A percentile compares a stretch with the other conserved stretches of the same genome.
phyloP scores from a whole-genome alignment of 1,140 invertebrate genomes.

The Acromyrmex charruanus region DNA sequence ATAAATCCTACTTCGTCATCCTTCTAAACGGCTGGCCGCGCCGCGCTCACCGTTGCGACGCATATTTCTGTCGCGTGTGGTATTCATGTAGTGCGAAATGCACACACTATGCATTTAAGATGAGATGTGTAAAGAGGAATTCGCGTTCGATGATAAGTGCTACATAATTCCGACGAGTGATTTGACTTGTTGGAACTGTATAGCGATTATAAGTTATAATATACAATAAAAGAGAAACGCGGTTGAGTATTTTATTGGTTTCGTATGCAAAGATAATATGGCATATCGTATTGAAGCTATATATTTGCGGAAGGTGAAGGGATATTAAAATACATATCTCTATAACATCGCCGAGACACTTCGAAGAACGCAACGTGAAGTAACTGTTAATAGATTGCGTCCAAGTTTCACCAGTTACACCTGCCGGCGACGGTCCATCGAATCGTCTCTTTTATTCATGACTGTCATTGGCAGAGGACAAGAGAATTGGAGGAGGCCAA shows the following conservation, averaged over 20 bases:
- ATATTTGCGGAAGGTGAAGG: neutral
- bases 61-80: constrained; percentile 49
- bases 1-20: constrained; percentile 55
- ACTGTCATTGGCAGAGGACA: constrained; percentile 20
- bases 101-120: constrained; percentile 45
- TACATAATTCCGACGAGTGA: constrained; percentile 34
- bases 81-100: constrained; percentile 19
- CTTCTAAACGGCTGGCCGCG: constrained; percentile 21
- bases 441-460: constrained; percentile 53
- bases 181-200: constrained; percentile 12
- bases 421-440: constrained; percentile 54
- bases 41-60: neutral
- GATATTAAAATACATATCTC: neutral
- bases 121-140: constrained; percentile 36
- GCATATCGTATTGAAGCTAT: neutral
- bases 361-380: constrained; percentile 24
- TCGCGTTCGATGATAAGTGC: constrained; percentile 13
- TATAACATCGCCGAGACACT: neutral
- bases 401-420: constrained; percentile 67
- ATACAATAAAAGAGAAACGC: neutral
- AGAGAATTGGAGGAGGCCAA: constrained; percentile 30
- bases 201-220: constrained; percentile 30
- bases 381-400: constrained; percentile 62
- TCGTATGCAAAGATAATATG: constrained; percentile 4
- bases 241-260: constrained; percentile 31